phyloP scores from a whole-genome alignment of 92 coral and sea anemone species.

The Zoanthus sansibaricus region DNA sequence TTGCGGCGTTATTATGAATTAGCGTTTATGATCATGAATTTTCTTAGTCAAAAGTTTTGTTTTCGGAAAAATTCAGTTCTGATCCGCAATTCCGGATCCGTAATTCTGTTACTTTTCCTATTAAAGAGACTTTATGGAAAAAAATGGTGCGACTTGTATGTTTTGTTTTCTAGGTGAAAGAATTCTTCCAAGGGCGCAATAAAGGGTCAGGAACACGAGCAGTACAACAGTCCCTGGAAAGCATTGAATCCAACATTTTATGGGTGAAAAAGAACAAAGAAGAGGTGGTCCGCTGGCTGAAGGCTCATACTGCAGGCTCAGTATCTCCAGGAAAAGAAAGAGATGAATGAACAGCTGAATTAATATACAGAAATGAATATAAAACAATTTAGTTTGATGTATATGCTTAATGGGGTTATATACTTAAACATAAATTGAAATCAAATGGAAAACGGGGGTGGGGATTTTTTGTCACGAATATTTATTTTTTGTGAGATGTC shows the following conservation, averaged over 20 bases:
- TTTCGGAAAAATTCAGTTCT: too few relatives aligned
- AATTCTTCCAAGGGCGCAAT: conserved; percentile 46
- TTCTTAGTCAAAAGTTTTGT: too few relatives aligned
- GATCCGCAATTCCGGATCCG: not conserved
- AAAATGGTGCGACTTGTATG: not conserved
- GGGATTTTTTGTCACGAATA: not conserved
- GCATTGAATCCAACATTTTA: conserved; percentile 72
- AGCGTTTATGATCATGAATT: too few relatives aligned
- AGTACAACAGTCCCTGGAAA: conserved; percentile 68
- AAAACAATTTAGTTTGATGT: not conserved
- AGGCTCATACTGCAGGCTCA: not conserved
- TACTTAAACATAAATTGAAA: not conserved
- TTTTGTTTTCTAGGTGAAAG: conserved; percentile 52
- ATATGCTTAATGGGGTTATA: too few relatives aligned
- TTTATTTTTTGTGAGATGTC: not conserved
- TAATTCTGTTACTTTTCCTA: not conserved
- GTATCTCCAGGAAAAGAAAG: not conserved
- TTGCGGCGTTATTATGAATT: too few relatives aligned
- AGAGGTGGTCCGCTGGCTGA: conserved; percentile 61
- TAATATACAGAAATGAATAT: not conserved
- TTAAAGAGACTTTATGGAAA: not conserved
- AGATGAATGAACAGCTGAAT: conserved; percentile 13
- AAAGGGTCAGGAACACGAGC: conserved; percentile 78
- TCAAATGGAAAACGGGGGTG: not conserved
- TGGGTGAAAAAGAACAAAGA: conserved; percentile 60